phyloP scores from a whole-genome alignment of 2,888 invertebrate species.

The Therioaphis trifolii region DNA sequence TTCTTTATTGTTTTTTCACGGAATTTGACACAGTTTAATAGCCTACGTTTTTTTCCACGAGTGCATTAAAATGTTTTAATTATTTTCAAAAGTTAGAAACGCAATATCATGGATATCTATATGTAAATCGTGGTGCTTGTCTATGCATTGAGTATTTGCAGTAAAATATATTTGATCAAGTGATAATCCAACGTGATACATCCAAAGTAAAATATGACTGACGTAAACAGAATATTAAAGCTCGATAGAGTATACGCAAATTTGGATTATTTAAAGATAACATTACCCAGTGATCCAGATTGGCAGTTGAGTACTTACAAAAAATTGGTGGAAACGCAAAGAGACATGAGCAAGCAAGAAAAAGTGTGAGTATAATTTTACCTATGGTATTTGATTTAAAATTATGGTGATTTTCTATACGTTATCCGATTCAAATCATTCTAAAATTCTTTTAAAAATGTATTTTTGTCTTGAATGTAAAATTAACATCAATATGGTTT shows the following conservation, averaged over 20 bases:
- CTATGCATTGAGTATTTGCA: too few relatives aligned
- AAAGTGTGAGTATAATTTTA: conserved; percentile 38
- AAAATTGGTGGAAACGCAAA: conserved; percentile 76
- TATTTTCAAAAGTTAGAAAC: too few relatives aligned
- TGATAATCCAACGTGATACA: background rate
- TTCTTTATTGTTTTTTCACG: background rate
- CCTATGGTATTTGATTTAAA: background rate
- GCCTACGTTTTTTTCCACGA: background rate
- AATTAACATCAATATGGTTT: too few relatives aligned
- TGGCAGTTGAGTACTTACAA: conserved; percentile 79
- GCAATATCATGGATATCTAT: too few relatives aligned
- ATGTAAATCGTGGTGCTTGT: too few relatives aligned
- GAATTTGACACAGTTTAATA: background rate
- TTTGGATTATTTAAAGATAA: conserved; percentile 69
- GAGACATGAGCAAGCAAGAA: conserved; percentile 67
- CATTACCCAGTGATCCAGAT: conserved; percentile 77
- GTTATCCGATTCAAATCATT: too few relatives aligned
- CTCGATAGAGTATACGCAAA: conserved; percentile 35
- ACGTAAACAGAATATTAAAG: conserved; percentile 30
- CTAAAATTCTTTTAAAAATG: too few relatives aligned
- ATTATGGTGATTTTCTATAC: too few relatives aligned
- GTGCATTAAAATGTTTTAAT: too few relatives aligned
- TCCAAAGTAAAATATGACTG: conserved; percentile 26
- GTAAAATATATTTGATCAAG: too few relatives aligned
- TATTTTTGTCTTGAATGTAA: too few relatives aligned